A percentile compares a stretch with the other conserved stretches of the same genome.
Evolutionary conservation across 2,888 invertebrate species (phyloP).

Genomic region (Caenorhabditis parvicauda): DNA sequence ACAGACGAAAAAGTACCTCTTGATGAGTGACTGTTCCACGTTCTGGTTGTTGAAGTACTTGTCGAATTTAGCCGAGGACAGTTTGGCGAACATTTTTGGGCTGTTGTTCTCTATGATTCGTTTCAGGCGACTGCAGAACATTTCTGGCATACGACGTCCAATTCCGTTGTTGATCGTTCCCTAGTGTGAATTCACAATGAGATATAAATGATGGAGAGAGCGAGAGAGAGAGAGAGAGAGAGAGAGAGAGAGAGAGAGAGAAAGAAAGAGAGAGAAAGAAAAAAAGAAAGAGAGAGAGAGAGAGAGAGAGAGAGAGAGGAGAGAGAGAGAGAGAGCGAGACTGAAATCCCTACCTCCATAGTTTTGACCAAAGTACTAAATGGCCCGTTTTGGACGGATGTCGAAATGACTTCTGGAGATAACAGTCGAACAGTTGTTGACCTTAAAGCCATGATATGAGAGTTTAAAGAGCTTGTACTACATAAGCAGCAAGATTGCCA

Average conservation of each 20-base stretch:
- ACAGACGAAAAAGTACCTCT: no score
- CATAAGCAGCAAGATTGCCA: constrained; percentile 54
- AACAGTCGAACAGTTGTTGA: constrained; percentile 54
- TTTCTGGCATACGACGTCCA: constrained; percentile 49
- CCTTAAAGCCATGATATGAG: constrained; percentile 11
- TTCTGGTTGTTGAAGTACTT: no score
- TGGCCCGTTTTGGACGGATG: constrained; percentile 52
- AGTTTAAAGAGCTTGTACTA: no score
- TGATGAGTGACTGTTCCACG: no score
- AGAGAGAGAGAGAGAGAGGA: background rate
- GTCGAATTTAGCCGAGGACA: no score
- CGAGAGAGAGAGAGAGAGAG: background rate
- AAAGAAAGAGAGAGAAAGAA: no score
- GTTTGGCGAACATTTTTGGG: constrained; percentile 47
- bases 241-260: no score
- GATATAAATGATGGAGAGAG: constrained; percentile 1
- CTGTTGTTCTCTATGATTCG: constrained; percentile 56
- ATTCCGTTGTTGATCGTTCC: constrained; percentile 55
- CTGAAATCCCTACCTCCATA: constrained; percentile 42
- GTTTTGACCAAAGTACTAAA: constrained; percentile 53
- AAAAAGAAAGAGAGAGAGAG: constrained; percentile 1
- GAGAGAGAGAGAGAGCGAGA: background rate
- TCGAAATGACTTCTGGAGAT: constrained; percentile 51
- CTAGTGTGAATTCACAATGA: constrained; percentile 28
- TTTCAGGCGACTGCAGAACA: constrained; percentile 54